A percentile compares a stretch with the other conserved stretches of the same genome.
phyloP scores from a whole-genome alignment of 1,140 invertebrate genomes.

The Eciton burchellii region DNA sequence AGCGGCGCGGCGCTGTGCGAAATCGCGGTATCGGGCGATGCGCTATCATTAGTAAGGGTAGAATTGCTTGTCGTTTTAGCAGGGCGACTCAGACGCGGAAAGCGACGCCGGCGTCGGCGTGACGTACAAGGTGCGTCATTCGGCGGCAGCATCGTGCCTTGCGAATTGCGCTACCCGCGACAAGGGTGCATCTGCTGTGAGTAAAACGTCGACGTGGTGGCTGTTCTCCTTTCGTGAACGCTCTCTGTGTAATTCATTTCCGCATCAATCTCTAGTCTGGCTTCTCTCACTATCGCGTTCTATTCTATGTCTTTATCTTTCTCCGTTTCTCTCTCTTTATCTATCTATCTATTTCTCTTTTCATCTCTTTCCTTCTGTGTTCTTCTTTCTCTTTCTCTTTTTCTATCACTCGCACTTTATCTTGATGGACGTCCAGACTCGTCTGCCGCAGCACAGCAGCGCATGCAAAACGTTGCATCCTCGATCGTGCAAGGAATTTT shows the following conservation, averaged over 20 bases:
- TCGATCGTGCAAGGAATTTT: slow-evolving; percentile 18
- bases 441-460: slow-evolving; percentile 56
- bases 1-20: slow-evolving; percentile 30
- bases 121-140: slow-evolving; percentile 84
- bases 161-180: slow-evolving; percentile 84
- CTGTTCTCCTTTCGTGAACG: slow-evolving; percentile 31
- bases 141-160: slow-evolving; percentile 84
- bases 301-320: slow-evolving; percentile 40
- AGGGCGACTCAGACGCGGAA: slow-evolving; percentile 84
- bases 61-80: slow-evolving; percentile 83
- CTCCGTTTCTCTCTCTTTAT: slow-evolving; percentile 31
- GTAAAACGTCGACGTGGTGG: slow-evolving; percentile 77
- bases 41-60: slow-evolving; percentile 80
- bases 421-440: slow-evolving; percentile 47
- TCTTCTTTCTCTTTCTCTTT: slow-evolving; percentile 10
- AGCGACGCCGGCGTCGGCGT: slow-evolving; percentile 84
- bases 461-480: slow-evolving; percentile 61
- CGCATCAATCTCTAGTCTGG: background rate
- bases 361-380: no score
- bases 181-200: slow-evolving; percentile 84
- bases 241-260: slow-evolving; percentile 9
- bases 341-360: slow-evolving; percentile 1
- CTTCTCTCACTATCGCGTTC: slow-evolving; percentile 20
- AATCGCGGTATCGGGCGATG: slow-evolving; percentile 30
- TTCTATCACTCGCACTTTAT: slow-evolving; percentile 17